Base-by-base conservation (phyloP, 2,888 invertebrate genomes). In the Melolontha melolontha region DNA sequence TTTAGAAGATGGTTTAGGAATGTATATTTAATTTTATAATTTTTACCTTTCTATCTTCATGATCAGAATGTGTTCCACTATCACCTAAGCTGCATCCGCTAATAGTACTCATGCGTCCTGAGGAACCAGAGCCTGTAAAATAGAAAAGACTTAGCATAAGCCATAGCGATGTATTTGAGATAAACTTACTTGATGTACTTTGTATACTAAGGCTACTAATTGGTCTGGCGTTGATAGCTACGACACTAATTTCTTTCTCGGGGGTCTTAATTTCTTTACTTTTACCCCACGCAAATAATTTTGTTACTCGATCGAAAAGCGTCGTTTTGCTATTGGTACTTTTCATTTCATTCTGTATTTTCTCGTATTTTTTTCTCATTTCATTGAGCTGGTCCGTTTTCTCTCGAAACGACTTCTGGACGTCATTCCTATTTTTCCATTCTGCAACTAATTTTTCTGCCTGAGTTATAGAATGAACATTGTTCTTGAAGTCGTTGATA, bases 401-500 rank as follows among this genome's bases (percentile, higher is more conserved):
- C 74, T 95, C 94, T 77, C 92, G 91, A 75, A 93, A 88, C 1
- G 94, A 94, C 76, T 92, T 93, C 76, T 93, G 92, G 0, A 95
- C 94, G 80, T 95, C 95, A 76, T 94, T 93, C 66, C 95, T 87
- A 75, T 92, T 93, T 77, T 90, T 90, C 95, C 95, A 95, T 78
- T 92, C 92, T 81, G 92, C 92, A 0, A 95, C 95, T 59, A 95
- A 84, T 74, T 92, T 89, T 81, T 95, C 95, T 0, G 94, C 93
- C 84, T 95, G 94, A 0, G 90, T 87, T 78, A 95, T 92, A 0
- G 93, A 91, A 73, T 94, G 91, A 2, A 94, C 93, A 78, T 95
- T 94, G 78, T 94, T 94, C 81, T 95, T 95, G 78, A 94, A 95
- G 77, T 95, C 94, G 78, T 91, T 93, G 79, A 95, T 93, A 59